Conservation (phyloP, 23 tunicate genomes). For the Halocynthia aurantium region DNA sequence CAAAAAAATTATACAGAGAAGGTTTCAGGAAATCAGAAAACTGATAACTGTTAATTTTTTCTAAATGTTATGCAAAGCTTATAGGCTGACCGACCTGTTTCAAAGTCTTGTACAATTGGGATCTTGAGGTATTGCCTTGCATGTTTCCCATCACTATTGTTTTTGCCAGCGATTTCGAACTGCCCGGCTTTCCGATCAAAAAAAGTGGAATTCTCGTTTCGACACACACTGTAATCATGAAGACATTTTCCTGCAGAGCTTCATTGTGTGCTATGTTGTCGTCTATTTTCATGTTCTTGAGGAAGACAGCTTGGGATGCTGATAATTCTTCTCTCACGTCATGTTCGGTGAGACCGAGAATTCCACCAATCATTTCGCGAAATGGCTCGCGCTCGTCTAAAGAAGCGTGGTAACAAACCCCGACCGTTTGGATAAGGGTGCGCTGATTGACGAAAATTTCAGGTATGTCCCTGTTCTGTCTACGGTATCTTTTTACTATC, state of each 20-base stretch:
- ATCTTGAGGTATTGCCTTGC: constrained; percentile 40
- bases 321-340: constrained; percentile 28
- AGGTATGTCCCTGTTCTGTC: neutral
- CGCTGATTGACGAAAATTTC: constrained; percentile 15
- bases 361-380: constrained; percentile 7
- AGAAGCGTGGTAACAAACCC: constrained; percentile 64
- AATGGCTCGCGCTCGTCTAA: constrained; percentile 22
- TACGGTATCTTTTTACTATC: constrained; percentile 3
- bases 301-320: constrained; percentile 52
- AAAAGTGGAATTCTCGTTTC: constrained; percentile 71
- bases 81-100: constrained; percentile 21
- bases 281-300: constrained; percentile 28
- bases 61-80: neutral
- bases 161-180: constrained; percentile 72
- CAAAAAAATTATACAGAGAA: neutral
- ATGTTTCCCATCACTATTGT: constrained; percentile 50
- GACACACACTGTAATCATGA: constrained; percentile 66
- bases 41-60: neutral
- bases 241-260: constrained; percentile 65
- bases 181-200: constrained; percentile 73
- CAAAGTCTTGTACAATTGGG: constrained; percentile 23
- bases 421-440: constrained; percentile 40
- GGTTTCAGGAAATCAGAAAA: neutral
- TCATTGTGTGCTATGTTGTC: constrained; percentile 53
- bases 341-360: constrained; percentile 3